These are phyloP conservation scores for Azemiops feae DNA, from an alignment of 2,113 vertebrate species.

Conservation along the genomic window DNA sequence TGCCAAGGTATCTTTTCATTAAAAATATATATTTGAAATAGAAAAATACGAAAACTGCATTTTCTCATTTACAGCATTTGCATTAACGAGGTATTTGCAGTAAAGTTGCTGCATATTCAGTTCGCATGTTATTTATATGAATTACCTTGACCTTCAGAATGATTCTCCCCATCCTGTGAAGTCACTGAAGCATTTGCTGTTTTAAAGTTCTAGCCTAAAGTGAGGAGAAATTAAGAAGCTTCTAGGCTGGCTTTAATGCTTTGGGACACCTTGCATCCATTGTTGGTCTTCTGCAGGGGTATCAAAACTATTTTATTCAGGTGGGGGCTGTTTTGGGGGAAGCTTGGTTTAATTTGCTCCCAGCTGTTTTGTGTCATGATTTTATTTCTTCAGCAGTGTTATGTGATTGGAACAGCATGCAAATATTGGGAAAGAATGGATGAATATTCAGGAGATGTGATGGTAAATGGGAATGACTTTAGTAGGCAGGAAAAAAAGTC, in stretches of 20 bases:
- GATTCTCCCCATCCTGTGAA: background rate
- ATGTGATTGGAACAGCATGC: background rate
- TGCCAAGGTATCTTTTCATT: background rate
- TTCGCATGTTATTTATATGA: background rate
- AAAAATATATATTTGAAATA: background rate
- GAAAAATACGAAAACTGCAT: background rate
- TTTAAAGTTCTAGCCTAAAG: background rate
- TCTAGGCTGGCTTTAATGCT: background rate
- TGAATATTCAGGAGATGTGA: too few species aligned
- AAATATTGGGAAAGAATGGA: background rate
- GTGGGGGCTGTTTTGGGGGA: background rate
- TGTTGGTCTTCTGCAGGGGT: background rate
- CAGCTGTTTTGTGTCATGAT: background rate
- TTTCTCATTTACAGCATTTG: background rate
- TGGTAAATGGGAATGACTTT: too few species aligned
- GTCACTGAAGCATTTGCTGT: background rate
- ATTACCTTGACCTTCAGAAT: background rate
- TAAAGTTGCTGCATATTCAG: background rate
- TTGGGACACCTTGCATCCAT: background rate
- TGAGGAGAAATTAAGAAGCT: background rate
- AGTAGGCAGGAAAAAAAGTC: too few species aligned
- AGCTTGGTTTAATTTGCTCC: background rate
- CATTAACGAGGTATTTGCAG: background rate
- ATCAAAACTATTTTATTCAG: background rate
- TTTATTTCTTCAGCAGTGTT: background rate